A percentile compares a stretch with the other conserved stretches of the same genome.
These are phyloP conservation scores for Eurytemora carolleeae DNA, from an alignment of 1,140 invertebrate species.

Conservation along the genomic window DNA sequence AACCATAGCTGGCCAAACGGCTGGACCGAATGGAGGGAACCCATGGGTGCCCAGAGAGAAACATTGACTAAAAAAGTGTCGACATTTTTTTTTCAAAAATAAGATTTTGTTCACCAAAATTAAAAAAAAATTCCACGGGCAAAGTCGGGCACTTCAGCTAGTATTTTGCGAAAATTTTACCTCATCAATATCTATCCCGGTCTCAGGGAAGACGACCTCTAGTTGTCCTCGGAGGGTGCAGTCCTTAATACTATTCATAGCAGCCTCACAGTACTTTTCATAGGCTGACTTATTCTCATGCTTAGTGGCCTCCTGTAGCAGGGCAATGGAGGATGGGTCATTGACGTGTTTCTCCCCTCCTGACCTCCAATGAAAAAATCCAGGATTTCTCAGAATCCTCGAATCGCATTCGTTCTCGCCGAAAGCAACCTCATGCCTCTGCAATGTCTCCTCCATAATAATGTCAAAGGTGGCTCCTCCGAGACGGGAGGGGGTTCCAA, in stretches of 20 bases:
- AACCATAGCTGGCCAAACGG: too few relatives aligned
- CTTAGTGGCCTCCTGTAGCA: conserved; percentile 63
- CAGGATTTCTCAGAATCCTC: conserved; percentile 67
- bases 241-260: conserved; percentile 59
- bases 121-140: too few relatives aligned
- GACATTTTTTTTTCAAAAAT: too few relatives aligned
- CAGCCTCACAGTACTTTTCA: conserved; percentile 64
- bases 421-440: conserved; percentile 61
- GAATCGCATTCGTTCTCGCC: conserved; percentile 44
- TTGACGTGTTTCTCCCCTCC: conserved; percentile 97
- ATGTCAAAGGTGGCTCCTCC: conserved; percentile 79
- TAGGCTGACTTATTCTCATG: conserved; percentile 64
- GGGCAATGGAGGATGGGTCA: conserved; percentile 78
- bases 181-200: conserved; percentile 54
- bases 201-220: conserved; percentile 52
- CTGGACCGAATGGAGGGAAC: too few relatives aligned
- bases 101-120: too few relatives aligned
- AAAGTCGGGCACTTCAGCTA: too few relatives aligned
- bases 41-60: too few relatives aligned
- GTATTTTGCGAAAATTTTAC: too few relatives aligned
- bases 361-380: conserved; percentile 82
- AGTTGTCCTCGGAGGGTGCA: conserved; percentile 85
- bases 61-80: too few relatives aligned
- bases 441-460: conserved; percentile 64
- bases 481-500: conserved; percentile 80